These are phyloP conservation scores for Tipula unca DNA, from an alignment of 2,888 invertebrate genomes.

Conservation along the genomic window DNA sequence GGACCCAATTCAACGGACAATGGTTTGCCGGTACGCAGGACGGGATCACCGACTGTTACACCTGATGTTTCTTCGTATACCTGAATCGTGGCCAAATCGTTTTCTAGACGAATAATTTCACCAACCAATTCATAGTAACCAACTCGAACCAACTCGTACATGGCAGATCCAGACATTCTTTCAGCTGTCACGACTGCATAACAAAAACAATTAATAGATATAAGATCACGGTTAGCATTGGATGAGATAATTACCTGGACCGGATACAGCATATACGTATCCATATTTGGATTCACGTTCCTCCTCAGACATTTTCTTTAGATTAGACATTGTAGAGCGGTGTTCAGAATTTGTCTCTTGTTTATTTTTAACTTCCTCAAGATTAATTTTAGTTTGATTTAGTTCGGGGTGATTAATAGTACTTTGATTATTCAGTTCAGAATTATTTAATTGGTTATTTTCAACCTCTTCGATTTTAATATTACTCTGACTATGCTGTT, in stretches of 20 bases:
- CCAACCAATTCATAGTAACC: slow-evolving; percentile 97
- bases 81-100: slow-evolving; percentile 99
- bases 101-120: slow-evolving; percentile 99
- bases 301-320: slow-evolving; percentile 69
- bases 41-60: slow-evolving; percentile 98
- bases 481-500: no score
- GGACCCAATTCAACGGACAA: slow-evolving; percentile 98
- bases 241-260: slow-evolving; percentile 64
- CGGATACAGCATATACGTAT: slow-evolving; percentile 95
- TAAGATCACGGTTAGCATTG: background rate
- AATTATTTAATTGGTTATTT: background rate
- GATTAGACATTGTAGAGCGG: slow-evolving; percentile 49
- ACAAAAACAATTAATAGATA: background rate
- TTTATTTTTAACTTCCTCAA: background rate
- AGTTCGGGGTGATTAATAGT: no score
- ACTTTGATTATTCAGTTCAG: no score
- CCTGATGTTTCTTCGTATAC: slow-evolving; percentile 96
- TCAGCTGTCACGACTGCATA: slow-evolving; percentile 93
- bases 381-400: background rate
- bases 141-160: slow-evolving; percentile 99
- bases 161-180: slow-evolving; percentile 98
- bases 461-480: no score
- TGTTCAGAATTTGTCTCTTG: no score
- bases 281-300: slow-evolving; percentile 86
- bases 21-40: slow-evolving; percentile 96